Conservation (phyloP, 1,140 invertebrate genomes). For the Euura saliciscinereae region DNA sequence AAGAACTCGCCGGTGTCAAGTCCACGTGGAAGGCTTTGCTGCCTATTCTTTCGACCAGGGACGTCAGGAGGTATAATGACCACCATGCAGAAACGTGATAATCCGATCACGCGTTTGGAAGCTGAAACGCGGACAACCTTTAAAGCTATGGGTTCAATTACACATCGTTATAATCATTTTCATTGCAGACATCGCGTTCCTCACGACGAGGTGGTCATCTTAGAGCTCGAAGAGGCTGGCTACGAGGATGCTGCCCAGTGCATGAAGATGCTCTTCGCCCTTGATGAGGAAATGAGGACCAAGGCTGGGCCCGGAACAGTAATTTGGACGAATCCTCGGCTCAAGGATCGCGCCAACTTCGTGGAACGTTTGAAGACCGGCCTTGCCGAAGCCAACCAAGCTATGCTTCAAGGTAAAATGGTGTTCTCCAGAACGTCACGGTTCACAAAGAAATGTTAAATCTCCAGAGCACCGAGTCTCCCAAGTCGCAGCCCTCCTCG, state of each 20-base stretch:
- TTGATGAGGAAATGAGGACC: slow-evolving; percentile 56
- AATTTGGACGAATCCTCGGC: slow-evolving; percentile 33
- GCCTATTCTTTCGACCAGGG: slow-evolving; percentile 24
- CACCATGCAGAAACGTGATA: not conserved
- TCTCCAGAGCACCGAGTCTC: slow-evolving; percentile 47
- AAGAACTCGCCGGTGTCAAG: slow-evolving; percentile 27
- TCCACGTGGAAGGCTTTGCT: slow-evolving; percentile 29
- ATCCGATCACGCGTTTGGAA: not conserved
- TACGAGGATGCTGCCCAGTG: slow-evolving; percentile 56
- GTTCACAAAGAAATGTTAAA: too few species aligned
- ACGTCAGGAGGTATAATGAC: slow-evolving; percentile 36
- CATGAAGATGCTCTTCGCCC: slow-evolving; percentile 59
- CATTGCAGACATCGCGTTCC: slow-evolving; percentile 55
- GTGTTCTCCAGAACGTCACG: too few species aligned
- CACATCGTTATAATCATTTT: not conserved
- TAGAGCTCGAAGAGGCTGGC: slow-evolving; percentile 60
- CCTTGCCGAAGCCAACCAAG: slow-evolving; percentile 54
- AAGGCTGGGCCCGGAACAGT: slow-evolving; percentile 57
- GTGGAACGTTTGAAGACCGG: slow-evolving; percentile 54
- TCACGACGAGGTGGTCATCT: slow-evolving; percentile 58
- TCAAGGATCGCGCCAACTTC: slow-evolving; percentile 53
- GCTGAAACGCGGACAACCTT: not conserved
- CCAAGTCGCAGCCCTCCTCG: slow-evolving; percentile 53
- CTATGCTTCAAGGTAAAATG: slow-evolving; percentile 23
- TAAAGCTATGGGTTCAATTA: not conserved